Base-by-base conservation (phyloP, 2,888 invertebrate genomes). In the Lysandra coridon region DNA sequence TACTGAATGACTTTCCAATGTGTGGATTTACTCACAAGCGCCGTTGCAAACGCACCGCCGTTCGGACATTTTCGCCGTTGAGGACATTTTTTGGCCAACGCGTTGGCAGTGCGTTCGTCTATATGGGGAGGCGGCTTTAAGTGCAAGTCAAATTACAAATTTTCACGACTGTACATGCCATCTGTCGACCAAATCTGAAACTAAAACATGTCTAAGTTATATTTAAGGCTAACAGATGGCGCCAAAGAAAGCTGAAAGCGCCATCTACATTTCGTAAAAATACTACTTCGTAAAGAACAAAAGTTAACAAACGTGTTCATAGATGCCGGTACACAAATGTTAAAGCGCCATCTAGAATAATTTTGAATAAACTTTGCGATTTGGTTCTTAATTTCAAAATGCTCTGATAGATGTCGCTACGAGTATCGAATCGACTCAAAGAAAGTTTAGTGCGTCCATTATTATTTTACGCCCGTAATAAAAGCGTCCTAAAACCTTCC, bases 391-490 rank as follows among this genome's bases (percentile, higher is more conserved):
- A 60, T 62, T 17, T 62, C 53, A 64, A 14, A 44, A 79, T 74
- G 78, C 1, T 17, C 23, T 7, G 7, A 78, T 73, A 93, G 93
- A 90, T 90, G 92, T 83, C 93, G 85, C 87, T 83, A 84, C 81
- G 2, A 73, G 44, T 40, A 37, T 37, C 80, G 78, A 80, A 82
- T 79, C 82, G 84, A 83, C 81, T 79, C 82, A 81, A 89, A 88
- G 90, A 91, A 91, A 90, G 91, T 90, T 88, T 84, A 53, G 60
- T 85, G 86, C 85, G 85, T 88, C 87, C 88, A 91, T 92, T 90
- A 91, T 91, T 91, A 92, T 89, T 92, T 93, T 90, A 92, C 90
- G 91, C 89, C 88, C 88, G 87, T 89, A 91, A 91, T 91, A 92
- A 92, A 92, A 90, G 85, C 87, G 85, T 87, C 82, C 87, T 87